Conservation (phyloP, 1,140 invertebrate species). For the Muscidifurax raptorellus region DNA sequence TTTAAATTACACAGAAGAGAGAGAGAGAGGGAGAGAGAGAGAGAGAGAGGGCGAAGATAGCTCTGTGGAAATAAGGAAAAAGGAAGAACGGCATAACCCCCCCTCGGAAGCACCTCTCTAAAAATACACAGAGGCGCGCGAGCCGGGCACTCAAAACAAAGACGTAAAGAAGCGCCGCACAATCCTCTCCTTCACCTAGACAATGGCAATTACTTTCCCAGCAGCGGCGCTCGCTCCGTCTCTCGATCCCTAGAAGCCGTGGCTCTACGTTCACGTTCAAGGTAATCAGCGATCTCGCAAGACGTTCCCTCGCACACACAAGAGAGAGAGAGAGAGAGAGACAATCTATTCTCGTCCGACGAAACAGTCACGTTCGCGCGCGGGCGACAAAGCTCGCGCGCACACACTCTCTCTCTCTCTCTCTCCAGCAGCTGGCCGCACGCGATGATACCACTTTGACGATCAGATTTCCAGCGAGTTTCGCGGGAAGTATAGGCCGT, state of each 20-base stretch:
- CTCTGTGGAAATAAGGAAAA: neutral
- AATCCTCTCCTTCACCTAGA: constrained; percentile 19
- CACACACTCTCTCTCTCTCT: neutral
- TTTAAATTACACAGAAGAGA: neutral
- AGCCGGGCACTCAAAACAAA: neutral
- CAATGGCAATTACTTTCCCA: constrained; percentile 35
- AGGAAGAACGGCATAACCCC: neutral
- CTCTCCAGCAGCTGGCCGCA: neutral
- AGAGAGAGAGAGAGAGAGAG: constrained; percentile 15
- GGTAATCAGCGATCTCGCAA: constrained; percentile 37
- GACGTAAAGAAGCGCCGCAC: constrained; percentile 3
- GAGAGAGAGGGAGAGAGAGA: neutral
- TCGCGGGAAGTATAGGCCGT: constrained; percentile 3
- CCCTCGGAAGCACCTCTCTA: neutral
- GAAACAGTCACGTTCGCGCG: constrained; percentile 31
- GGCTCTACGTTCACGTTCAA: constrained; percentile 37
- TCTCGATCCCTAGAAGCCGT: constrained; percentile 10
- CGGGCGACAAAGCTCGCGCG: neutral
- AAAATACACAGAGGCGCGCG: neutral
- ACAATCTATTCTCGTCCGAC: constrained; percentile 36
- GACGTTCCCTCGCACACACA: neutral
- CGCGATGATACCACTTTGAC: neutral
- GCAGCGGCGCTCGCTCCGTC: neutral
- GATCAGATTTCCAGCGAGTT: constrained; percentile 25
- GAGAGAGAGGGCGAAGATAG: neutral